Percentiles rank a stretch among this genome's conserved stretches.
Conservation (phyloP, 2,888 invertebrate species). For the Rhingia rostrata region DNA sequence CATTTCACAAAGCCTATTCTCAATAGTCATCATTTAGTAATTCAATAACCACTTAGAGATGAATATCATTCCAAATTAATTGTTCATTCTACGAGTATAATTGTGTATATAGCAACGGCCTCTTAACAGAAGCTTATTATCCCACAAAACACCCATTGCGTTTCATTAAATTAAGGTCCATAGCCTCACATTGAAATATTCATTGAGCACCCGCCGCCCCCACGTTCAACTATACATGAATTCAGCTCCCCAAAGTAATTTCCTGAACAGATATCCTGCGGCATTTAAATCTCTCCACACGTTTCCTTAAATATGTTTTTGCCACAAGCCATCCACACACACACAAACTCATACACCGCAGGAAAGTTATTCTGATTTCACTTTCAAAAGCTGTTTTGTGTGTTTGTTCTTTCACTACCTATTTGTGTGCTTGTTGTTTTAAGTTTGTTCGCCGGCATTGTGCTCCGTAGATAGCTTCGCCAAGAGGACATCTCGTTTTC, state of each 20-base stretch:
- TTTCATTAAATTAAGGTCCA: constrained; percentile 59
- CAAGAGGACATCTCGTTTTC: neutral
- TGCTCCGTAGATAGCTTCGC: constrained; percentile 13
- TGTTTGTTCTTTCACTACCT: constrained; percentile 41
- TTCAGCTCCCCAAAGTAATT: constrained; percentile 49
- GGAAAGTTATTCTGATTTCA: constrained; percentile 44
- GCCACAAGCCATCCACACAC: neutral
- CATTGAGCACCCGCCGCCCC: constrained; percentile 29
- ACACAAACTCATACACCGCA: neutral
- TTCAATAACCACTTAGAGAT: constrained; percentile 40
- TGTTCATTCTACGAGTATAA: constrained; percentile 30
- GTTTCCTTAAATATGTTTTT: constrained; percentile 46
- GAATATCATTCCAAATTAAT: constrained; percentile 51
- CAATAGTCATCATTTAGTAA: constrained; percentile 27
- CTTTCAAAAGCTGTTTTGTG: constrained; percentile 54
- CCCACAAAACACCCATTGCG: constrained; percentile 62
- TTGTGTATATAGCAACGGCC: constrained; percentile 28
- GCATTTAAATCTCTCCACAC: constrained; percentile 60
- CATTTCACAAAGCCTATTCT: neutral
- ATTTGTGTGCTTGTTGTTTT: constrained; percentile 40
- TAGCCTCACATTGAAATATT: constrained; percentile 56
- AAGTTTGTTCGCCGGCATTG: constrained; percentile 15
- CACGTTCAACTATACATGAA: constrained; percentile 11
- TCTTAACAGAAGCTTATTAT: constrained; percentile 56
- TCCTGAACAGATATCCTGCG: constrained; percentile 65